Percentiles rank a stretch among this genome's conserved stretches.
phyloP scores from a whole-genome alignment of 1,140 invertebrate genomes.

The Micrasema longulum region DNA sequence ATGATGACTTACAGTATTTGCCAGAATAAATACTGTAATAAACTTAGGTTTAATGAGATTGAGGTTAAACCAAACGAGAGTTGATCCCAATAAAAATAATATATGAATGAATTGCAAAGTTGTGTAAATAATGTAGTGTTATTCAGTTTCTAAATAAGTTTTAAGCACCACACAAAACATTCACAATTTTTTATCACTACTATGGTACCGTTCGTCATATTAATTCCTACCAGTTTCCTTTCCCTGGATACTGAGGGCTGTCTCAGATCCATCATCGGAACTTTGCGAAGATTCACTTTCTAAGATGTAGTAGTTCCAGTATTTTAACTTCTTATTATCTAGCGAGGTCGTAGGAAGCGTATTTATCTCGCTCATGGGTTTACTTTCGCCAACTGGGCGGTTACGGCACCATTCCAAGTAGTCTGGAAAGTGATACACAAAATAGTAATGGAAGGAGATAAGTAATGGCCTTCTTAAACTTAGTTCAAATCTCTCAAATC shows the following conservation, averaged over 20 bases:
- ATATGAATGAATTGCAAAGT: no score
- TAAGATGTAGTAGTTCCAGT: conserved; percentile 48
- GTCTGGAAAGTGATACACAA: conserved; percentile 18
- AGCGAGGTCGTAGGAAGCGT: conserved; percentile 1
- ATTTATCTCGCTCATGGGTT: conserved; percentile 14
- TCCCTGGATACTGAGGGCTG: conserved; percentile 62
- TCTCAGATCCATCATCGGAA: conserved; percentile 56
- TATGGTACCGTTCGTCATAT: not conserved
- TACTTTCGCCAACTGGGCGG: conserved; percentile 10
- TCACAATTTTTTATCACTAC: no score
- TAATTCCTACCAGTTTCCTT: conserved; percentile 62
- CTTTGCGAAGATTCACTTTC: conserved; percentile 49
- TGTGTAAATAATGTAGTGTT: no score
- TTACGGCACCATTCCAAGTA: conserved; percentile 39
- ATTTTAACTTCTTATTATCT: conserved; percentile 5
- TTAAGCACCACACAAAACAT: no score
- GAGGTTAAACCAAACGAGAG: no score
- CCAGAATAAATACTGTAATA: no score
- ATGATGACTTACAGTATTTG: no score
- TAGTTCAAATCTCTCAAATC: no score
- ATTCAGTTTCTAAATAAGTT: no score
- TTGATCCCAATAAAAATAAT: no score
- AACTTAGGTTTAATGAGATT: no score
- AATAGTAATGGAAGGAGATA: not conserved
- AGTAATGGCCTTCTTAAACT: no score